A percentile compares a stretch with the other conserved stretches of the same genome.
phyloP scores from a whole-genome alignment of 2,797 vertebrate species.

The Echeneis naucrates region DNA sequence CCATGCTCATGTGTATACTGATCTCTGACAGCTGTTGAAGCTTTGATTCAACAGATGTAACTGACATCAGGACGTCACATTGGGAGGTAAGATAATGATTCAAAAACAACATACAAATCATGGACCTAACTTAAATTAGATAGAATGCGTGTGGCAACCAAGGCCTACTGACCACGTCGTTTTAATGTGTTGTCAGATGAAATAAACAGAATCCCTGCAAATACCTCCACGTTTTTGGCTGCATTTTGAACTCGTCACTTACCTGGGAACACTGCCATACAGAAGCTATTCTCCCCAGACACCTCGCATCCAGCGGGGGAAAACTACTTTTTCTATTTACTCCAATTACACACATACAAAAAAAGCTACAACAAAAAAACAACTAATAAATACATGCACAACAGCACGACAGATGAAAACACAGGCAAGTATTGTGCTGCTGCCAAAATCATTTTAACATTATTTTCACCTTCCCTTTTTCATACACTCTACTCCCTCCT shows the following conservation, averaged over 20 bases:
- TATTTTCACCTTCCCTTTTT: too few species aligned
- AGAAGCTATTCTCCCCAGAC: background rate
- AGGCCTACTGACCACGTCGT: background rate
- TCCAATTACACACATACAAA: conserved; percentile 12
- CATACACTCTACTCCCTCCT: too few species aligned
- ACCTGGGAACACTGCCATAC: conserved; percentile 22
- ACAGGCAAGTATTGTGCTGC: background rate
- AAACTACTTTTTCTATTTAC: conserved; percentile 11
- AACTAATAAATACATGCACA: background rate
- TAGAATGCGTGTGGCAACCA: background rate
- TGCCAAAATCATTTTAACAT: background rate
- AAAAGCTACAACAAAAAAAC: too few species aligned
- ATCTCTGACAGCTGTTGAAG: background rate
- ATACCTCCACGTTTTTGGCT: conserved; percentile 20
- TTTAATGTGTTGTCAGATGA: background rate
- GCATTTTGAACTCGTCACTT: conserved; percentile 3
- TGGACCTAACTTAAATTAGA: background rate
- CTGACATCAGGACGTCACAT: background rate
- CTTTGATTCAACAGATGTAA: too few species aligned
- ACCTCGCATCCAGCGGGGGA: background rate
- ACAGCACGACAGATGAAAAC: background rate
- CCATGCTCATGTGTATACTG: background rate
- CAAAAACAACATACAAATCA: background rate
- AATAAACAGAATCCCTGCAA: conserved; percentile 3
- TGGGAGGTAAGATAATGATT: too few species aligned